Evolutionary conservation across 1,140 invertebrate species (phyloP).

Genomic region (Leptonema lineaticorne): DNA sequence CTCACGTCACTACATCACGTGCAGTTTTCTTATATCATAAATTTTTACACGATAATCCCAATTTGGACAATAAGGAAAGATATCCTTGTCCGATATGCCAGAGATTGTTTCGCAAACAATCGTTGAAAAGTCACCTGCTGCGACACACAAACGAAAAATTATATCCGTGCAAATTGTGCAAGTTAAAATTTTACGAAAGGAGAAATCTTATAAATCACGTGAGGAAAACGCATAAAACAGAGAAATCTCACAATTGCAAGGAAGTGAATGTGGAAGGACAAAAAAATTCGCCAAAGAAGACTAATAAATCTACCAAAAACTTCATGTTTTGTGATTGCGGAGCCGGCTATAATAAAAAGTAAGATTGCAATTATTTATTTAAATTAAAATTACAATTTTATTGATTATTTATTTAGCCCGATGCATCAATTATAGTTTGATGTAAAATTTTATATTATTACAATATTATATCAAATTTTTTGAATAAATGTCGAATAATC

Average conservation of each 20-base stretch:
- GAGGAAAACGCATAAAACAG: slow-evolving; percentile 50
- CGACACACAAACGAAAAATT: slow-evolving; percentile 79
- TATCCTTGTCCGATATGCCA: slow-evolving; percentile 68
- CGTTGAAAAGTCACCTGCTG: slow-evolving; percentile 68
- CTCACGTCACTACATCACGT: slow-evolving; percentile 51
- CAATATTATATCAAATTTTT: not conserved
- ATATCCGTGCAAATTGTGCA: slow-evolving; percentile 64
- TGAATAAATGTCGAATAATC: not conserved
- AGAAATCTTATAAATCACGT: slow-evolving; percentile 61
- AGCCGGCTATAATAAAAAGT: slow-evolving; percentile 63
- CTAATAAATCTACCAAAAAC: slow-evolving; percentile 36
- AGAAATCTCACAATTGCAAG: slow-evolving; percentile 15
- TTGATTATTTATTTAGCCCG: not conserved
- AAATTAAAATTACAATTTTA: not conserved
- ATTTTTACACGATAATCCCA: slow-evolving; percentile 58
- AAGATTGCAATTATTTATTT: slow-evolving; percentile 45
- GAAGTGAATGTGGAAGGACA: not conserved
- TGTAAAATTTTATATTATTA: too few relatives aligned
- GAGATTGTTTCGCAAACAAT: slow-evolving; percentile 68
- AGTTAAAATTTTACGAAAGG: slow-evolving; percentile 64
- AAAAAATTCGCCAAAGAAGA: not conserved
- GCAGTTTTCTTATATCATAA: slow-evolving; percentile 68
- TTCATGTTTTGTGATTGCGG: slow-evolving; percentile 64
- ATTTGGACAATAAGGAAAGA: slow-evolving; percentile 49
- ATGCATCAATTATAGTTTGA: too few relatives aligned